Percentiles rank a stretch among this genome's conserved stretches.
These are phyloP conservation scores for Rhabdornis inornatus DNA, from an alignment of 2,113 vertebrate genomes.

Conservation along the genomic window DNA sequence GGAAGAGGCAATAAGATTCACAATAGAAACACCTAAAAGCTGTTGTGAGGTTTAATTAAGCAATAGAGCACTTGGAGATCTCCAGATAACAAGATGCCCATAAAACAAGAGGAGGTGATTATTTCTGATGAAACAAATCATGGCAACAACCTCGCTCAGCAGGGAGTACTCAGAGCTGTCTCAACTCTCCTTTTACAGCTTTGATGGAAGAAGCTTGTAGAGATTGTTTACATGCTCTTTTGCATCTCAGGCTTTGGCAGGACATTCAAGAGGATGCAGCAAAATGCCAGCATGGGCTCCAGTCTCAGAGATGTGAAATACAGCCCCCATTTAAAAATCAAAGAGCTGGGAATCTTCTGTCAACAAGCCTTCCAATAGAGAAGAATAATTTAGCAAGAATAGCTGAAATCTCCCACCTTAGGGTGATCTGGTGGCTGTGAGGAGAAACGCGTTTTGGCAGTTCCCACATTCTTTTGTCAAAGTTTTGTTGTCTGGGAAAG, in stretches of 20 bases:
- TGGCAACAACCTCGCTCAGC: background rate
- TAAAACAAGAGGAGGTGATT: background rate
- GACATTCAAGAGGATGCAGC: background rate
- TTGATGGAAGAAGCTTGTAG: background rate
- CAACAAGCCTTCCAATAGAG: background rate
- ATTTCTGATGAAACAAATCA: conserved; percentile 16
- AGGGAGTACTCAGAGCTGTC: background rate
- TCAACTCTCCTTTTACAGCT: background rate
- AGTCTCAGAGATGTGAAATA: background rate
- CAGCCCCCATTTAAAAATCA: background rate
- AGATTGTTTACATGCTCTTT: background rate
- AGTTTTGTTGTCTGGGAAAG: conserved; percentile 64
- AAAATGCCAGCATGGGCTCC: background rate
- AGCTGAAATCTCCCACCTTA: conserved; percentile 37
- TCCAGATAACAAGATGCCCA: background rate
- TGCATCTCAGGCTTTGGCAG: background rate
- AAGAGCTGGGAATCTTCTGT: background rate
- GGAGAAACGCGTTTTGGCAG: conserved; percentile 42
- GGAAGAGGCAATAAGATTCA: background rate
- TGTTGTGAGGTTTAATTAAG: conserved; percentile 29
- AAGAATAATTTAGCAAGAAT: conserved; percentile 20
- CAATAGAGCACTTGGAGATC: conserved; percentile 2
- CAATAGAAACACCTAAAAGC: background rate
- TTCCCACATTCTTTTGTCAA: conserved; percentile 60
- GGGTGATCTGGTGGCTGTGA: conserved; percentile 27